Evolutionary conservation across 1,140 invertebrate genomes (phyloP).

Genomic region (Pissodes strobi): DNA sequence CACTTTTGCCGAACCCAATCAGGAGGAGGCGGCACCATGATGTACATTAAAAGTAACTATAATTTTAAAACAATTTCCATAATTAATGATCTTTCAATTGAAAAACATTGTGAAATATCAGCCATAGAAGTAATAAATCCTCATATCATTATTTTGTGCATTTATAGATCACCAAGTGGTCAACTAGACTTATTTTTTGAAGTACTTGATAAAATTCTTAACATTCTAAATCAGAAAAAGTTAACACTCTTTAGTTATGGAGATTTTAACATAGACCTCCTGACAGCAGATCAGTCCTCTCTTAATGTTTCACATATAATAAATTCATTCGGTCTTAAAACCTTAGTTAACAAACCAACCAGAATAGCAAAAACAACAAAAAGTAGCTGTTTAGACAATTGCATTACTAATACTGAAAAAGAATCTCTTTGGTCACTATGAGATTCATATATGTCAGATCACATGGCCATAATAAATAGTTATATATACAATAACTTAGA

Average conservation of each 20-base stretch:
- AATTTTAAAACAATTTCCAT: background rate
- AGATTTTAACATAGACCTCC: slow-evolving; percentile 7
- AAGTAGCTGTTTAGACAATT: slow-evolving; percentile 6
- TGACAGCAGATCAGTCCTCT: background rate
- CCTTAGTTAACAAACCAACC: no score
- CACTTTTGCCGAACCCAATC: background rate
- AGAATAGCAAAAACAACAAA: background rate
- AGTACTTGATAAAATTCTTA: background rate
- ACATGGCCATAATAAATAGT: no score
- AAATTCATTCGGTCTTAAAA: no score
- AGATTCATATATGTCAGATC: background rate
- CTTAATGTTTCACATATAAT: background rate
- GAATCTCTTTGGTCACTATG: background rate
- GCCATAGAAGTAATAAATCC: background rate
- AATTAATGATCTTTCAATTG: background rate
- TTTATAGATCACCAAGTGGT: slow-evolving; percentile 9
- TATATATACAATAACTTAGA: no score
- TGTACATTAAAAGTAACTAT: background rate
- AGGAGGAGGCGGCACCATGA: background rate
- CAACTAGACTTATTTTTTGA: slow-evolving; percentile 2
- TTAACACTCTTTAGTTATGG: background rate
- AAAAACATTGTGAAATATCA: background rate
- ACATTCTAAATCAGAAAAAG: background rate
- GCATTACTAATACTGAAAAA: slow-evolving; percentile 2
- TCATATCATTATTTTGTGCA: background rate